These are phyloP conservation scores for Pseudopodoces humilis DNA, from an alignment of 2,113 vertebrate genomes.

Conservation along the genomic window DNA sequence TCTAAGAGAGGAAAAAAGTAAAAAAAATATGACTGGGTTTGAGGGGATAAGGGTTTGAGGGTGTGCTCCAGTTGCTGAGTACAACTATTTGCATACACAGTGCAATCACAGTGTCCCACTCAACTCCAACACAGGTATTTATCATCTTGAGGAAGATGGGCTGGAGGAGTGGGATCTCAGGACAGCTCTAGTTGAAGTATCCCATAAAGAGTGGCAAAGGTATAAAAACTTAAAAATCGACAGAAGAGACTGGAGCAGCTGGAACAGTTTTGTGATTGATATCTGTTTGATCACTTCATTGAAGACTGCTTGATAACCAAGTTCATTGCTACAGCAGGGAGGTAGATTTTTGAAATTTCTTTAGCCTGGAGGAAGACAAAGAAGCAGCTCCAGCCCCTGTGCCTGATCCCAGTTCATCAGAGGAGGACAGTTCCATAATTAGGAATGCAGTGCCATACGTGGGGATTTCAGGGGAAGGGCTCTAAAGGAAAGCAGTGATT, in stretches of 20 bases:
- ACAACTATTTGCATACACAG: fast-evolving
- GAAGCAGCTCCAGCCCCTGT: background rate
- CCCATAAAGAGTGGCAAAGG: background rate
- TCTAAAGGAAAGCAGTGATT: background rate
- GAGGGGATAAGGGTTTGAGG: background rate
- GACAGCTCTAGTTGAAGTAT: background rate
- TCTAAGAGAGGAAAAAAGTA: background rate
- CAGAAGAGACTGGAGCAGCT: background rate
- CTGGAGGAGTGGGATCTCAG: background rate
- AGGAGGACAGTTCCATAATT: background rate
- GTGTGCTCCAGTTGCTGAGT: background rate
- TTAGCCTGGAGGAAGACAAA: background rate
- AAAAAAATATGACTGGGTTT: background rate
- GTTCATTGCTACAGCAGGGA: background rate
- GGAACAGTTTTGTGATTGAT: background rate
- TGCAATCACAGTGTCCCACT: background rate
- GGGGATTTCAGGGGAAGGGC: background rate
- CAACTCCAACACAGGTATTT: background rate
- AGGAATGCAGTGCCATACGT: background rate
- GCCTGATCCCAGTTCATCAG: background rate
- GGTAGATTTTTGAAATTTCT: background rate
- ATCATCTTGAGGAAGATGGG: background rate
- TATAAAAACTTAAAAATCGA: background rate
- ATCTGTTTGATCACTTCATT: background rate
- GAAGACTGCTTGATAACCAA: background rate